Base-by-base conservation (phyloP, 2,888 invertebrate genomes). In the Embidobia sp. region DNA sequence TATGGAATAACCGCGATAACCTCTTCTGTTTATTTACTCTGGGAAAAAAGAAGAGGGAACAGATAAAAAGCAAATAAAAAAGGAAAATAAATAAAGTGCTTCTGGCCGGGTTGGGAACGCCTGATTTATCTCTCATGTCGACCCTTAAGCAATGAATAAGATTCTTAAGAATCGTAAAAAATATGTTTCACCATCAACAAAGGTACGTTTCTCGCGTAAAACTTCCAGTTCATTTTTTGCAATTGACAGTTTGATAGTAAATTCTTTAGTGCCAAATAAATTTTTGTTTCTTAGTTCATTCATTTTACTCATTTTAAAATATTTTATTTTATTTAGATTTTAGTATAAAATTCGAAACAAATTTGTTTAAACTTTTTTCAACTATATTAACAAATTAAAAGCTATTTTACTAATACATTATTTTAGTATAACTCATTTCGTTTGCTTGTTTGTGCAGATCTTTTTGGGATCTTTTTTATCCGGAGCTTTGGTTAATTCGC, bases 101-200 rank as follows among this genome's bases (percentile, higher is more conserved):
- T 63, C 37, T 40, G 18, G 10, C 18, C 16, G 40, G 31, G 11
- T 18, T 7, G 10, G 11, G 18, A 51, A 26, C 13, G 29, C 27
- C 35, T 40, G 72, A 72, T 64, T 64, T 72, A 64, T 72, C 29
- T 40, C 63, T 18, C 55, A 70, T 64, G 63, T 48, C 49, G 48
- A 64, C 48, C 55, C 15, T 55, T 48, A 55, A 51, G 57, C 64
- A 64, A 73, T 64, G 64, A 64, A 64, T 57, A 64, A 64, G 27
- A 35, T 63, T 44, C 16, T 48, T 10, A 70, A 29, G 46, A 63
- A 44, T 26, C 8, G 11, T 7, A 46, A 42, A 18, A 33, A 2
- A 37, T 49, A 29, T 61, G 44, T 51, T 15, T 44, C 61, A 10
- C 1, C 11, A 10, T 15, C 42, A 1, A 13, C 42, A 22, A 51